phyloP scores from a whole-genome alignment of 1,140 invertebrate genomes.

The Globodera ellingtonae region DNA sequence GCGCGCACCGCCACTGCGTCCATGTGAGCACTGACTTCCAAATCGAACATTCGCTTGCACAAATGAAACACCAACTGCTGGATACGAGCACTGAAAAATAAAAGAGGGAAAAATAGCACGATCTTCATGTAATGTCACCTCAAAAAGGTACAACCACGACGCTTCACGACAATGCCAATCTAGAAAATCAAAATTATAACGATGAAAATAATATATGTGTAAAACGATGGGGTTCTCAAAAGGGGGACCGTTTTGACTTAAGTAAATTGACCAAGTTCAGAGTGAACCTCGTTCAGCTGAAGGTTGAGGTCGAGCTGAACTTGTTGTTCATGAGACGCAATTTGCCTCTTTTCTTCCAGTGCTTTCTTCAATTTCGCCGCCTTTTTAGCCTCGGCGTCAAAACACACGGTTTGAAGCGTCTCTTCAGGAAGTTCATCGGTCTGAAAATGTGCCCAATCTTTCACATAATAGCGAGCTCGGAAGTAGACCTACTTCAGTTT shows the following conservation, averaged over 20 bases:
- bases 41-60: conserved; percentile 63
- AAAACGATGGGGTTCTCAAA: too few relatives aligned
- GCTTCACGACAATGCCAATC: conserved; percentile 49
- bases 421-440: conserved; percentile 12
- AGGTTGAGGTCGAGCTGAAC: conserved; percentile 58
- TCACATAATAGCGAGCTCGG: too few relatives aligned
- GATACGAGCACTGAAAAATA: conserved; percentile 40
- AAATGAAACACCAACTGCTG: conserved; percentile 47
- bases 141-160: conserved; percentile 29
- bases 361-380: not conserved
- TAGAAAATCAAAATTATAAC: conserved; percentile 10
- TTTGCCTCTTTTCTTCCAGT: conserved; percentile 18
- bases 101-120: not conserved
- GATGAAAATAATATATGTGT: too few relatives aligned
- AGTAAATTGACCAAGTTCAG: not conserved
- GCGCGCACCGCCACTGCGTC: conserved; percentile 82
- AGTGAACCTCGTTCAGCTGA: conserved; percentile 47
- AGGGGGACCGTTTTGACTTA: too few relatives aligned
- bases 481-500: too few relatives aligned
- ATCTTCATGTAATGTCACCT: not conserved
- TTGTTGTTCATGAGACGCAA: conserved; percentile 47
- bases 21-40: conserved; percentile 67
- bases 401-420: not conserved
- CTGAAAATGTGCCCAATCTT: not conserved
- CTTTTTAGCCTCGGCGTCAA: not conserved